A percentile compares a stretch with the other conserved stretches of the same genome.
Evolutionary conservation across 2,113 vertebrate species (phyloP).

Genomic region (Oncorhynchus kisutch): DNA sequence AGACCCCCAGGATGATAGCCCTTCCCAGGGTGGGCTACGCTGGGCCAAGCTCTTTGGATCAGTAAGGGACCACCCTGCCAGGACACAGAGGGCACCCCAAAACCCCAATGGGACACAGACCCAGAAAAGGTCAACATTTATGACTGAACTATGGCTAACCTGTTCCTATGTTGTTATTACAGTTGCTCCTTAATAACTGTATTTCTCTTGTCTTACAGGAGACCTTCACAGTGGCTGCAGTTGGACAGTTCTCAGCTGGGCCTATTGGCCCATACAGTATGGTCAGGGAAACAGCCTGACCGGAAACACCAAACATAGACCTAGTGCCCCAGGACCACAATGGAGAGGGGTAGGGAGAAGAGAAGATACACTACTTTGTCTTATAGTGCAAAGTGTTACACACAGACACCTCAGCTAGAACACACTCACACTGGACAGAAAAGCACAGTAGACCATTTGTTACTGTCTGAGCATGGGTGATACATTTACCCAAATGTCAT

Average conservation of each 20-base stretch:
- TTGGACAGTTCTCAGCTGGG: slow-evolving; percentile 85
- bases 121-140: slow-evolving; percentile 73
- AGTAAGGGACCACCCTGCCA: slow-evolving; percentile 29
- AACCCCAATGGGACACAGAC: slow-evolving; percentile 41
- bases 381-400: not conserved
- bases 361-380: not conserved
- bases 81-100: slow-evolving; percentile 30
- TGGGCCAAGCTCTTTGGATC: slow-evolving; percentile 78
- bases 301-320: slow-evolving; percentile 9
- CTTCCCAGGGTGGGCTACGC: slow-evolving; percentile 54
- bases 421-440: not conserved
- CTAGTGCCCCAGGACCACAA: not conserved
- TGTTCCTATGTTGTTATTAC: not conserved
- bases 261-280: slow-evolving; percentile 81
- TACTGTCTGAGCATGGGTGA: too few relatives aligned
- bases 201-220: slow-evolving; percentile 52
- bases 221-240: slow-evolving; percentile 89
- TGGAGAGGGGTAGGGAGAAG: not conserved
- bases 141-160: not conserved
- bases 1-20: slow-evolving; percentile 58
- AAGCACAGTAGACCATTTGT: not conserved
- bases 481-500: not conserved
- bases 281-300: slow-evolving; percentile 64
- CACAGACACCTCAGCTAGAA: too few relatives aligned
- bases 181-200: not conserved